Evolutionary conservation across 2,888 invertebrate genomes (phyloP).

Genomic region (Lymantria monacha): DNA sequence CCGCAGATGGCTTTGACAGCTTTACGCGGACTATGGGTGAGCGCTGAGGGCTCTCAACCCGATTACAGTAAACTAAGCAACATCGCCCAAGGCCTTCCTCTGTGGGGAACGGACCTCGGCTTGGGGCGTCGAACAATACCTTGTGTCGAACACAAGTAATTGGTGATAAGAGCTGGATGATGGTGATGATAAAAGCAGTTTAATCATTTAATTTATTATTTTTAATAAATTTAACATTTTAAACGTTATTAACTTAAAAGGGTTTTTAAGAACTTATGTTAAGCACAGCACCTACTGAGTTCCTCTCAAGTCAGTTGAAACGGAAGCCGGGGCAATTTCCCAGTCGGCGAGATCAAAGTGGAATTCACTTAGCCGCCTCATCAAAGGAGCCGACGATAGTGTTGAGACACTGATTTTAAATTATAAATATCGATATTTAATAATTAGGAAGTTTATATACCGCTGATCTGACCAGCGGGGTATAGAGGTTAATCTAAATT

Average conservation of each 20-base stretch:
- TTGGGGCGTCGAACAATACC: too few relatives aligned
- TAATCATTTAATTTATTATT: too few relatives aligned
- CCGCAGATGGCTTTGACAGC: too few relatives aligned
- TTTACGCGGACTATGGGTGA: too few relatives aligned
- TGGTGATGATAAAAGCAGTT: too few relatives aligned
- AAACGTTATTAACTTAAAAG: not conserved
- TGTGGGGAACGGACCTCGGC: too few relatives aligned
- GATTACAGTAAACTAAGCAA: too few relatives aligned
- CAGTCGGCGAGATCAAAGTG: slow-evolving; percentile 65
- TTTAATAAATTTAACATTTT: not conserved
- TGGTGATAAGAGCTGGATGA: not conserved
- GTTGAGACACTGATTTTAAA: slow-evolving; percentile 20
- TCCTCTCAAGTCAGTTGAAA: slow-evolving; percentile 15
- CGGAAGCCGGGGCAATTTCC: slow-evolving; percentile 61
- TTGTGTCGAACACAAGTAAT: too few relatives aligned
- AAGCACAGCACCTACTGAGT: slow-evolving; percentile 14
- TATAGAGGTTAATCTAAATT: too few relatives aligned
- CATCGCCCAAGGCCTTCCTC: too few relatives aligned
- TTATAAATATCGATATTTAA: slow-evolving; percentile 20
- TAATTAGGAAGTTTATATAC: not conserved
- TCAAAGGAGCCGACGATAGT: slow-evolving; percentile 57
- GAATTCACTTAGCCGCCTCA: slow-evolving; percentile 71
- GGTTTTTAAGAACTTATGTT: slow-evolving; percentile 1
- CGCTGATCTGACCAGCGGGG: too few relatives aligned
- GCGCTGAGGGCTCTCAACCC: too few relatives aligned